Evolutionary conservation across 2,888 invertebrate genomes (phyloP).

Genomic region (Trileptium ribeirensis): DNA sequence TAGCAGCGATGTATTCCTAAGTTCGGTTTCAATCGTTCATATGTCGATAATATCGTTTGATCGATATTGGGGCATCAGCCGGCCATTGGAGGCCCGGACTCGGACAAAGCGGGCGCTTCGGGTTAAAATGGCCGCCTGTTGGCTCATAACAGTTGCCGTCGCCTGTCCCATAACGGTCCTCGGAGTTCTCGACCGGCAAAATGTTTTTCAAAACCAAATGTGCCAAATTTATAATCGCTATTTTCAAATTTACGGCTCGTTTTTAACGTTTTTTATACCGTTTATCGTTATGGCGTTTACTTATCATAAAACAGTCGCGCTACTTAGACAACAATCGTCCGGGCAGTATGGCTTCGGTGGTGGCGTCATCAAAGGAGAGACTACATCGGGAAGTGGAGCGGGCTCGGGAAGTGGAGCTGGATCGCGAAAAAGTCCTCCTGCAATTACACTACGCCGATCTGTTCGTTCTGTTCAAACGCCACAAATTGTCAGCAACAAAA

Average conservation of each 20-base stretch:
- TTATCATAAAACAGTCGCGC: constrained; percentile 61
- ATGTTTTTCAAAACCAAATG: constrained; percentile 52
- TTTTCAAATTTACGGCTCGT: constrained; percentile 62
- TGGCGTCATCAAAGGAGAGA: not conserved
- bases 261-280: constrained; percentile 91
- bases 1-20: constrained; percentile 65
- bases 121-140: constrained; percentile 82
- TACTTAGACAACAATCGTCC: constrained; percentile 9
- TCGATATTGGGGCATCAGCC: constrained; percentile 76
- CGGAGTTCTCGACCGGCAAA: constrained; percentile 55
- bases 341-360: not conserved
- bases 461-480: too few species aligned
- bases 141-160: constrained; percentile 85
- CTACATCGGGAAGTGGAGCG: not conserved
- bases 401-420: not conserved
- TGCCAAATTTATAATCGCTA: constrained; percentile 53
- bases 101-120: constrained; percentile 68
- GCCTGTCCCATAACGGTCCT: constrained; percentile 68
- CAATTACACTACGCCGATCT: not conserved
- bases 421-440: too few species aligned
- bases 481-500: too few species aligned
- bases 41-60: constrained; percentile 59
- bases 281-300: constrained; percentile 86
- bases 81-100: constrained; percentile 84
- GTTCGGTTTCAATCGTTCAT: constrained; percentile 59